These are phyloP conservation scores for Spizella passerina DNA, from an alignment of 2,797 vertebrate genomes.

Conservation along the genomic window DNA sequence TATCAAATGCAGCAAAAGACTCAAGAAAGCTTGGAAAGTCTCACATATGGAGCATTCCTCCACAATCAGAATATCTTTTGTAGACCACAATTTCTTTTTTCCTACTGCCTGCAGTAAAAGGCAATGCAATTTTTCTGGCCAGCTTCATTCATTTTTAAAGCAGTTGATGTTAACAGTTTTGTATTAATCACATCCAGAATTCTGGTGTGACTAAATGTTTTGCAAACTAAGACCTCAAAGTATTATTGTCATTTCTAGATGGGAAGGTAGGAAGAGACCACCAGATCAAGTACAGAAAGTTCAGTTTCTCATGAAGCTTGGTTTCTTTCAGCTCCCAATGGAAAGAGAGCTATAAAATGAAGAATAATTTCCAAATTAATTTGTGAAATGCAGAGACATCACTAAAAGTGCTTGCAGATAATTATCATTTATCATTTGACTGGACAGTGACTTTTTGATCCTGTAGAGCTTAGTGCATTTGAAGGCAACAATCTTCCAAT, in stretches of 20 bases:
- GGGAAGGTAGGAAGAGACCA: neutral
- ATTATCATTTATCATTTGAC: neutral
- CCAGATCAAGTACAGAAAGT: neutral
- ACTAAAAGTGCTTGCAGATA: neutral
- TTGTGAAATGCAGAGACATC: neutral
- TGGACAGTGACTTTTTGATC: neutral
- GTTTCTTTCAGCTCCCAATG: neutral
- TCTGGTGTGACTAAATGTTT: neutral
- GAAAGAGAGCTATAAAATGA: neutral
- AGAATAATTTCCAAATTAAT: neutral
- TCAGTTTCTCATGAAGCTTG: neutral
- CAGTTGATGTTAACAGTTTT: neutral
- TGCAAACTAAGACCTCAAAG: neutral
- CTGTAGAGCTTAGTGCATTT: neutral
- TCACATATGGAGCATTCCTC: neutral
- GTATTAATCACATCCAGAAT: neutral
- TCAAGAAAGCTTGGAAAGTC: neutral
- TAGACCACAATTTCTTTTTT: neutral
- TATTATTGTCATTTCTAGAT: neutral
- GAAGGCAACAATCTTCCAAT: neutral
- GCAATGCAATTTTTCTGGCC: neutral
- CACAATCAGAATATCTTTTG: neutral
- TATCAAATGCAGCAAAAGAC: neutral
- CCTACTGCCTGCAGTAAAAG: neutral
- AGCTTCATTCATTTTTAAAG: neutral